Percentiles rank a stretch among this genome's conserved stretches.
Conservation (phyloP, 2,113 vertebrate genomes). For the Microtus richardsoni region DNA sequence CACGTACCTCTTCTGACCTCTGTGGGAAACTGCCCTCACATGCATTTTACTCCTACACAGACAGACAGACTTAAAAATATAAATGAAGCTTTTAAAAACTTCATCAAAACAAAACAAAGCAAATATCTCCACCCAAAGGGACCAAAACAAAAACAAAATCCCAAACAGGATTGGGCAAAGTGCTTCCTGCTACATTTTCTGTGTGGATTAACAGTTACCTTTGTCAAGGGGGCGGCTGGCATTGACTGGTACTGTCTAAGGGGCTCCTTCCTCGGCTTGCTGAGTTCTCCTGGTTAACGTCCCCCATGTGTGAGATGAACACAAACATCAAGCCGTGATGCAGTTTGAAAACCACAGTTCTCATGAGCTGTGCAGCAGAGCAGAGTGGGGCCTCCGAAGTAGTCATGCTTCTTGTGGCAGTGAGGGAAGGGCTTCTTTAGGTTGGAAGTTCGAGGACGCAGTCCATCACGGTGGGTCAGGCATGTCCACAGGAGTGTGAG, state of each 20-base stretch:
- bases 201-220: not conserved
- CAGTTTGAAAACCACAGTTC: not conserved
- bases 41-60: no score
- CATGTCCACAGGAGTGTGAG: not conserved
- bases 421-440: not conserved
- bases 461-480: not conserved
- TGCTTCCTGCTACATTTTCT: not conserved
- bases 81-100: not conserved
- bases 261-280: not conserved
- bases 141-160: not conserved
- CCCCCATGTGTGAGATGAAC: not conserved
- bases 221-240: not conserved
- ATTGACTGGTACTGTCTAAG: not conserved
- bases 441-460: no score
- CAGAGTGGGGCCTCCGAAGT: not conserved
- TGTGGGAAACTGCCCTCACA: not conserved
- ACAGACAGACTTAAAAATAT: not conserved
- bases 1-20: not conserved
- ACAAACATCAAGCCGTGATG: not conserved
- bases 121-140: not conserved
- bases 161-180: not conserved
- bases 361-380: not conserved
- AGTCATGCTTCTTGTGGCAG: not conserved
- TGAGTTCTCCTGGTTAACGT: not conserved
- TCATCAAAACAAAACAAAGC: not conserved